A percentile compares a stretch with the other conserved stretches of the same genome.
These are phyloP conservation scores for Mya arenaria DNA, from an alignment of 1,140 invertebrate genomes.

Conservation along the genomic window DNA sequence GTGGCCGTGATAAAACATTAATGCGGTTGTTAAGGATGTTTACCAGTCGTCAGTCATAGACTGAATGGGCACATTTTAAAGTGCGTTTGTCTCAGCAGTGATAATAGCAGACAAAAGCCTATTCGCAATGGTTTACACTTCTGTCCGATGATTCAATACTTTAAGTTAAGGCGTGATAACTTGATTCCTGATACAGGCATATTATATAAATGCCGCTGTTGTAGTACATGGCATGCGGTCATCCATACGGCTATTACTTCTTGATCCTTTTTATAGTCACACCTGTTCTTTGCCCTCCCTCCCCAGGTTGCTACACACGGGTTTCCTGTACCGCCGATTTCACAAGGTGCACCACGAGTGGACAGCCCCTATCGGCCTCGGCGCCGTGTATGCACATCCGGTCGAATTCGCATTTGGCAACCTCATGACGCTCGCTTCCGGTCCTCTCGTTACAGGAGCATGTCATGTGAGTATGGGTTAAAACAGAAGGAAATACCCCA, in stretches of 20 bases:
- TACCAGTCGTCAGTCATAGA: too few species aligned
- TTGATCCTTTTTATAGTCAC: background rate
- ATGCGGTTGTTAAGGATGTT: too few species aligned
- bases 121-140: too few species aligned
- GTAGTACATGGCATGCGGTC: background rate
- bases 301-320: slow-evolving; percentile 87
- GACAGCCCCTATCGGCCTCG: slow-evolving; percentile 82
- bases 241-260: too few species aligned
- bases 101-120: too few species aligned
- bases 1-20: too few species aligned
- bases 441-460: slow-evolving; percentile 89
- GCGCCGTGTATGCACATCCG: slow-evolving; percentile 93
- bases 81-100: too few species aligned
- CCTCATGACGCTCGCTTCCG: slow-evolving; percentile 89
- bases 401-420: slow-evolving; percentile 93
- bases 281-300: background rate
- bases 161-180: background rate
- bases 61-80: too few species aligned
- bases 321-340: slow-evolving; percentile 89
- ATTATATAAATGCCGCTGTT: background rate
- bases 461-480: slow-evolving; percentile 85
- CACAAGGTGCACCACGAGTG: slow-evolving; percentile 89
- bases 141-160: too few species aligned
- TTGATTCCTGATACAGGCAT: background rate
- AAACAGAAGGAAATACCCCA: too few species aligned